Evolutionary conservation across 2,797 vertebrate species (phyloP), one percentile per base, ranked within the genome.

Genomic region (Thaleichthys pacificus): DNA sequence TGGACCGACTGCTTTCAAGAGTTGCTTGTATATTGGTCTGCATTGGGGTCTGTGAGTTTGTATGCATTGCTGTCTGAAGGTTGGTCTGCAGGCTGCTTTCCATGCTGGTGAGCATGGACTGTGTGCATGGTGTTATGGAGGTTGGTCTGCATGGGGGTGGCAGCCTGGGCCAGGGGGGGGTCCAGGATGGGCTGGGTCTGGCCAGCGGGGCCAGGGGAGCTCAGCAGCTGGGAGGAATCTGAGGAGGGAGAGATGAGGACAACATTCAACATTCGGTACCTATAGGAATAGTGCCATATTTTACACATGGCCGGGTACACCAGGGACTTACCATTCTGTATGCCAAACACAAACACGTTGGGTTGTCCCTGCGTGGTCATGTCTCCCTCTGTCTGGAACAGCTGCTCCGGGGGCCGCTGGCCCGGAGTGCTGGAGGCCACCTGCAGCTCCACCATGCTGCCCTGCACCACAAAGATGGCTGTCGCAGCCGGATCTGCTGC

Each of bases 331-430:
- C 98, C 97, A 76, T 95, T 97, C 63, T 97, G 96, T 86, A 99
- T 95, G 85, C 96, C 97, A 73, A 98, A 99, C 65, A 99, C 94
- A 92, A 98, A 99, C 85, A 99, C 92, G 88, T 94, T 96, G 74
- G 96, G 86, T 3, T 95, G 95, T 21, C 94, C 93, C 73, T 96
- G 91, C 82, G 96, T 94, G 85, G 90, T 94, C 81, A 98, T 95
- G 65, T 92, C 89, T 24, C 95, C 91, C 0, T 93, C 66, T 9
- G 91, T 95, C 87, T 97, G 96, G 88, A 98, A 99, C 74, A 99
- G 93, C 85, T 96, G 75, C 75, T 95, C 88, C 14, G 94, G 94
- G 0, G 91, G 85, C 47, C 95, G 92, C 66, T 96, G 96, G 38
- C 93, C 92, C 56, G 96, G 91, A 73, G 72, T 88, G 69, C 88